Evolutionary conservation across 2,113 vertebrate species (phyloP), one percentile per base, ranked within the genome.

Genomic region (Bubo blakistoni): DNA sequence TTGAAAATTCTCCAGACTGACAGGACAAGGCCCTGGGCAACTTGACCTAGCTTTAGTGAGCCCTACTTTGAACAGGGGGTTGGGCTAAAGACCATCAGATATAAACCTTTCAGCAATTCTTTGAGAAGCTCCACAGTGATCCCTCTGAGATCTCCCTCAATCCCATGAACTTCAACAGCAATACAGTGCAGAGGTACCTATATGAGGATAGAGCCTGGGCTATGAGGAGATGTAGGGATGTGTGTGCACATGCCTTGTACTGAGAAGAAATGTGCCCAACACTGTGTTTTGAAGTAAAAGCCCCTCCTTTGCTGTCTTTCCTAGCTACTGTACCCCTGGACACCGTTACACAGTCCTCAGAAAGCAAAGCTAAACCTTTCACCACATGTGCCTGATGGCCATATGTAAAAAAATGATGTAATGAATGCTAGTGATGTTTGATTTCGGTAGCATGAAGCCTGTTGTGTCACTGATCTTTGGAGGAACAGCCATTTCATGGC

Each of bases 181-280:
- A 29, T 13, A n/a, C 1, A 0, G 49, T 61, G 52, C 44, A 30
- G 0, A 1, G 24, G 7, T 58, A 26, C 5, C 11, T 52, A 8
- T 29, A 29, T 22, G 21, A 76, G 24, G 22, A 34, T 7, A 38
- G 26, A 61, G 15, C 16, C 32, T 80, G 66, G 21, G 26, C 42
- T 13, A 8, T 21, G 19, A 30, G 21, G 8, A 54, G 3, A 13
- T 4, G 2, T 16, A 57, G 7, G 20, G 13, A 13, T 74, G 30
- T 27, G 8, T 38, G 10, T 61, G 29, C 18, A 32, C 7, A 12
- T 17, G 16, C 5, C 20, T 57, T 5, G 2, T 47, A 57, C 19
- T n/a, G 59, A 36, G 22, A 77, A 57, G 26, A 69, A 81, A 76
- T 13, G 20, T 36, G 34, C 24, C 55, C 47, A 55, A 36, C 18